A percentile compares a stretch with the other conserved stretches of the same genome.
phyloP scores from a whole-genome alignment of 2,113 vertebrate species.

The Phalacrocorax aristotelis region DNA sequence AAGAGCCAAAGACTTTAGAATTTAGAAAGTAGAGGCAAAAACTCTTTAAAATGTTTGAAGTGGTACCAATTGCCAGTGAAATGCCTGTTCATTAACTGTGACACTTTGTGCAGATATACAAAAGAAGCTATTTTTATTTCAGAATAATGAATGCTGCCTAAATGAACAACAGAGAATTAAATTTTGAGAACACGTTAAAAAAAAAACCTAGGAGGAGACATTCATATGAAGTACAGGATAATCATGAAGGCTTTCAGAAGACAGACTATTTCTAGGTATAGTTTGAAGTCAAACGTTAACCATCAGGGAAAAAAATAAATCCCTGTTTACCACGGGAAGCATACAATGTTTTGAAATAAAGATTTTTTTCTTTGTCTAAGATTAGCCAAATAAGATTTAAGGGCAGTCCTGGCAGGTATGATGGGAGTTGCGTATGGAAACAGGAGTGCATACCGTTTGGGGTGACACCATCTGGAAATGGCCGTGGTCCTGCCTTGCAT shows the following conservation, averaged over 20 bases:
- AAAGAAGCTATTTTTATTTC: conserved; percentile 51
- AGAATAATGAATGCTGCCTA: neutral
- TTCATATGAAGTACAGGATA: neutral
- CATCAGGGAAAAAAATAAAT: neutral
- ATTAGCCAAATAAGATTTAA: neutral
- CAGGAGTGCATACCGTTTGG: neutral
- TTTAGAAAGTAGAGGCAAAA: neutral
- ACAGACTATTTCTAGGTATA: neutral
- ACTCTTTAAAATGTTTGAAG: neutral
- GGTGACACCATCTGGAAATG: neutral
- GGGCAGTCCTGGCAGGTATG: neutral
- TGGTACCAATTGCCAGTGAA: neutral
- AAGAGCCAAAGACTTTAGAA: neutral
- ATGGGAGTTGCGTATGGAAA: neutral
- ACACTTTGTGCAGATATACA: conserved; percentile 14
- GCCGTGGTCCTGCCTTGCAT: neutral
- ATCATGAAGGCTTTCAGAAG: neutral
- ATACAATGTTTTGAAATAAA: neutral
- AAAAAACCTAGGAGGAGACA: neutral
- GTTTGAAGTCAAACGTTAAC: neutral
- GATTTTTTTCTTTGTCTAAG: neutral
- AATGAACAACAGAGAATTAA: neutral
- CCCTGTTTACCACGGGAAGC: neutral
- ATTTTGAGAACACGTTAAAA: conserved; percentile 2
- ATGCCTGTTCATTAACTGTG: neutral